phyloP scores from a whole-genome alignment of 2,888 invertebrate genomes.

The Eupithecia exiguata region DNA sequence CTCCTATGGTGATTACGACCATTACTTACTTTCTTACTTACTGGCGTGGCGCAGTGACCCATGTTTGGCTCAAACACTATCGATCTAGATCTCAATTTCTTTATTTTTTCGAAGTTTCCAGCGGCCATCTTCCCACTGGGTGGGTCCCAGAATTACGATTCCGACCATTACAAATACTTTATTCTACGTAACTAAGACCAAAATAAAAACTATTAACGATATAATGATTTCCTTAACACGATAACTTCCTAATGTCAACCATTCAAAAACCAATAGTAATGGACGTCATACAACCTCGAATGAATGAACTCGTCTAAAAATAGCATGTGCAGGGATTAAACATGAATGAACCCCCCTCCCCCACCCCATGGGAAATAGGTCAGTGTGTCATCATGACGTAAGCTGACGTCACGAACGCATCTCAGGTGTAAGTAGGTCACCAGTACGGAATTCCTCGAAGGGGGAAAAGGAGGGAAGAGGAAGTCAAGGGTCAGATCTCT shows the following conservation, averaged over 20 bases:
- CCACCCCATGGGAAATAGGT: constrained; percentile 65
- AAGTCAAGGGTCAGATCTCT: constrained; percentile 17
- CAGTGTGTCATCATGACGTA: constrained; percentile 80
- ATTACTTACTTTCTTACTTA: too few relatives aligned
- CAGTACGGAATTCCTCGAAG: constrained; percentile 49
- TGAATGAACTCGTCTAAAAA: constrained; percentile 80
- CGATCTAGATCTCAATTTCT: too few relatives aligned
- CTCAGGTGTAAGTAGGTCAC: constrained; percentile 62
- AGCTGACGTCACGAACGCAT: constrained; percentile 74
- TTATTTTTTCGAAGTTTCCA: too few relatives aligned
- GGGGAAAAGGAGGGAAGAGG: constrained; percentile 14
- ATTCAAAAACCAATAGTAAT: neutral
- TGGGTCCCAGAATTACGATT: too few relatives aligned
- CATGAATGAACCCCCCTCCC: constrained; percentile 71
- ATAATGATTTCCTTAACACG: neutral
- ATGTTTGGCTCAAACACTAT: too few relatives aligned
- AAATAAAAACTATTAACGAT: neutral
- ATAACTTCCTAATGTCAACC: neutral
- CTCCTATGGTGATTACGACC: too few relatives aligned
- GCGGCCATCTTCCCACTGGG: too few relatives aligned
- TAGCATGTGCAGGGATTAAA: constrained; percentile 70
- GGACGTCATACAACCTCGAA: constrained; percentile 50
- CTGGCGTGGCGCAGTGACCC: too few relatives aligned
- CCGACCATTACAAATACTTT: neutral
- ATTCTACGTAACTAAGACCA: neutral